phyloP scores from a whole-genome alignment of 2,113 vertebrate species.

The Lucifuga dentata region DNA sequence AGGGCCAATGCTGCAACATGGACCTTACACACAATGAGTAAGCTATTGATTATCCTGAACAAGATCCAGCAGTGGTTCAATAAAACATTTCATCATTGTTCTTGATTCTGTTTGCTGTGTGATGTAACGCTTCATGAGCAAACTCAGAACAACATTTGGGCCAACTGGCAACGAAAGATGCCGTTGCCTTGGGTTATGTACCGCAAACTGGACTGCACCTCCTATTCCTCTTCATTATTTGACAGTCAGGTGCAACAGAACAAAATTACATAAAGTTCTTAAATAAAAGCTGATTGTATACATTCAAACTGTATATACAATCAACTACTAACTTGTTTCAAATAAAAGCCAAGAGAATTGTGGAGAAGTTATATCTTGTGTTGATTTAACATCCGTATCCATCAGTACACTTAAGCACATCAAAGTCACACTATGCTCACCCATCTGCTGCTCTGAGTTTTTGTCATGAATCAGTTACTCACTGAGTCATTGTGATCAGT shows the following conservation, averaged over 20 bases:
- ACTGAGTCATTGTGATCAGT: too few species aligned
- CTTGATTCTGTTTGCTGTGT: conserved; percentile 19
- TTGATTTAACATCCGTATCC: too few species aligned
- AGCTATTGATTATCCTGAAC: conserved; percentile 44
- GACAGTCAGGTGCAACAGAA: background rate
- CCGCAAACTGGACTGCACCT: conserved; percentile 1
- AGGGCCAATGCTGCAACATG: background rate
- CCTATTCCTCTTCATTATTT: background rate
- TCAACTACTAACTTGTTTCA: too few species aligned
- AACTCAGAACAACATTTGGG: background rate
- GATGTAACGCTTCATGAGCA: background rate
- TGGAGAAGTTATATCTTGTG: too few species aligned
- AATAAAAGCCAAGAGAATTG: too few species aligned
- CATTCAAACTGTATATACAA: too few species aligned
- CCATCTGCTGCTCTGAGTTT: too few species aligned
- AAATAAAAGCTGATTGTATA: too few species aligned
- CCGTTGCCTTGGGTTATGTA: conserved; percentile 7
- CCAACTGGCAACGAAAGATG: conserved; percentile 15
- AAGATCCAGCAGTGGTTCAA: conserved; percentile 27
- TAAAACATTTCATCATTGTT: conserved; percentile 23
- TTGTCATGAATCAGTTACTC: too few species aligned
- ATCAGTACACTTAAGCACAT: too few species aligned
- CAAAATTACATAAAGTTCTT: background rate
- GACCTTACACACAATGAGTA: conserved; percentile 30
- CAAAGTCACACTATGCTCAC: too few species aligned